These are phyloP conservation scores for Coluber constrictor DNA, from an alignment of 2,797 vertebrate genomes.

Conservation along the genomic window DNA sequence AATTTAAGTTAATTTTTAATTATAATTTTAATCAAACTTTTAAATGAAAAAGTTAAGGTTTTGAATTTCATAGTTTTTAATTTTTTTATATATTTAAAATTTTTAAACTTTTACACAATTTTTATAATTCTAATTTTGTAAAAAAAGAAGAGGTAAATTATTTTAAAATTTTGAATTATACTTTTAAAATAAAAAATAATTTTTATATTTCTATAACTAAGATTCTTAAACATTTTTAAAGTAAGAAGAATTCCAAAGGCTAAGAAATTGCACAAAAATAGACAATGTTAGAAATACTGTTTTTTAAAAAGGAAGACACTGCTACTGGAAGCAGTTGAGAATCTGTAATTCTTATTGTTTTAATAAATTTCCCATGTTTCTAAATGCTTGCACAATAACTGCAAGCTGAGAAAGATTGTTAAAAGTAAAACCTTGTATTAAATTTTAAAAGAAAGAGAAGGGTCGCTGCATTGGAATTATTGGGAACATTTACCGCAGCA, in stretches of 20 bases:
- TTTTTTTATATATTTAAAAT: background rate
- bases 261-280: background rate
- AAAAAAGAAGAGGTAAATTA: background rate
- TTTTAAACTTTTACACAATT: background rate
- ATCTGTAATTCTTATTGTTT: background rate
- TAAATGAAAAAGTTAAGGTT: too few relatives aligned
- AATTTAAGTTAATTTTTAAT: too few relatives aligned
- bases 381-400: background rate
- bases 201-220: background rate
- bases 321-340: background rate
- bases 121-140: background rate
- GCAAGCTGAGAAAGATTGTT: background rate
- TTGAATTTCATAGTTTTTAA: background rate
- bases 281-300: background rate
- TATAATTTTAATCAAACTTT: too few relatives aligned
- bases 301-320: background rate
- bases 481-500: background rate
- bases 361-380: background rate
- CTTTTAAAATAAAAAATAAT: background rate
- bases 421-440: background rate
- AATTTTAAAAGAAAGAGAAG: background rate
- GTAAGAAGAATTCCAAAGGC: background rate
- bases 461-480: background rate
- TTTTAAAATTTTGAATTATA: background rate
- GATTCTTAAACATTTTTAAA: background rate